Evolutionary conservation across 2,888 invertebrate species (phyloP).

Genomic region (Pyrgus malvae): DNA sequence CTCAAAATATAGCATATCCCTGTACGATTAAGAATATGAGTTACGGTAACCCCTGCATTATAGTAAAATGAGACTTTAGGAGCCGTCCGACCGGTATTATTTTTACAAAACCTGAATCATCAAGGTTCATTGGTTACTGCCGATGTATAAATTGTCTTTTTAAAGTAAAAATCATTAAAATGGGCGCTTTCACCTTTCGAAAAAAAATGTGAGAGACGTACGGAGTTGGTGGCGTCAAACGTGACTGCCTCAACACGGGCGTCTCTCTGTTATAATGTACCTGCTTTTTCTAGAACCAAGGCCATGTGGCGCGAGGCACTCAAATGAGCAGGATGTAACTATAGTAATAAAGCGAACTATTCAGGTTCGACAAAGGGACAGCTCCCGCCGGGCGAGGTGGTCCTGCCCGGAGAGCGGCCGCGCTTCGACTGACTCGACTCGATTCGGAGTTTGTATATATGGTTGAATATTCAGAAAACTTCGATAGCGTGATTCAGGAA

Average conservation of each 20-base stretch:
- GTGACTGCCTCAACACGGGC: slow-evolving; percentile 79
- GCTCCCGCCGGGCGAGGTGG: no score
- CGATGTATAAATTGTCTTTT: slow-evolving; percentile 15
- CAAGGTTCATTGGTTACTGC: slow-evolving; percentile 15
- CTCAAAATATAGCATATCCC: no score
- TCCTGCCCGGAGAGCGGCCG: no score
- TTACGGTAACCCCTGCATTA: no score
- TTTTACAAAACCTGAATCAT: slow-evolving; percentile 21
- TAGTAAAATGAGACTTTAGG: no score
- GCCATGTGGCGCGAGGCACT: slow-evolving; percentile 71
- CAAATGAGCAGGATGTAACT: slow-evolving; percentile 73
- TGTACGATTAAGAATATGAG: no score
- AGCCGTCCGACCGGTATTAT: slow-evolving; percentile 14
- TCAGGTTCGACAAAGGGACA: no score
- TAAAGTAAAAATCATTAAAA: background rate
- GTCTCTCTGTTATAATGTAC: slow-evolving; percentile 70
- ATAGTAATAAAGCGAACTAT: background rate
- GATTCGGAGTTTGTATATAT: no score
- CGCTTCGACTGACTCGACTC: no score
- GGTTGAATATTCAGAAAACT: no score
- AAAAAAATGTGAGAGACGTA: slow-evolving; percentile 72
- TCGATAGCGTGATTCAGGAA: no score
- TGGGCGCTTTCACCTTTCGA: background rate
- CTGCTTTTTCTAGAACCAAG: slow-evolving; percentile 79
- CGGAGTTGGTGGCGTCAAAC: slow-evolving; percentile 79